Evolutionary conservation across 2,797 vertebrate species (phyloP).

Genomic region (Monodelphis domestica): DNA sequence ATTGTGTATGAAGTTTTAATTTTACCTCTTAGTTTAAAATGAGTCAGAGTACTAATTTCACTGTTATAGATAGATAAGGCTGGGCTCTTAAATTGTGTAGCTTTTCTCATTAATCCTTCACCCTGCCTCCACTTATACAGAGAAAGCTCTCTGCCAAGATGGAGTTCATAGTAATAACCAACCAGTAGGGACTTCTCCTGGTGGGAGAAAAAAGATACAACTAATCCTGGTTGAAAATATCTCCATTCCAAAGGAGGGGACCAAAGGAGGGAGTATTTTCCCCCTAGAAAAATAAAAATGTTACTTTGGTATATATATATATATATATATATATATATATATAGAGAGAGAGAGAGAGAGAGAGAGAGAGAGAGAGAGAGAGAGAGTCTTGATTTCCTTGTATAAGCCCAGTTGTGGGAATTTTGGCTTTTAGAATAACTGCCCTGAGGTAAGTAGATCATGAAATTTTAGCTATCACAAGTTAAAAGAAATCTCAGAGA

Average conservation of each 20-base stretch:
- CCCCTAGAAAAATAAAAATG: background rate
- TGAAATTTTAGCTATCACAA: background rate
- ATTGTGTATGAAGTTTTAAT: background rate
- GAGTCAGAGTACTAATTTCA: background rate
- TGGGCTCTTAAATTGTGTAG: background rate
- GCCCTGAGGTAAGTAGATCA: background rate
- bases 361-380: too few relatives aligned
- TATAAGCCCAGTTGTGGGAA: background rate
- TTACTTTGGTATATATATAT: background rate
- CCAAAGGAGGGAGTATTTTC: background rate
- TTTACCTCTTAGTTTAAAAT: background rate
- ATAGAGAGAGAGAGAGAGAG: too few relatives aligned
- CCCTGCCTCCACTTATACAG: background rate
- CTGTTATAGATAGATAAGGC: background rate
- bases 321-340: too few relatives aligned
- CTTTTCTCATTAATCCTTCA: too few relatives aligned
- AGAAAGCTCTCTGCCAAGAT: background rate
- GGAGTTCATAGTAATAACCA: background rate
- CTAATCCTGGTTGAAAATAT: background rate
- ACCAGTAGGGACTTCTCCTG: background rate
- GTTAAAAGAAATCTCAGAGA: background rate
- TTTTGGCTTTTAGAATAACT: background rate
- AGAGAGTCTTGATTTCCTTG: background rate
- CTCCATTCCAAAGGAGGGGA: background rate
- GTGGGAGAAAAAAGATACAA: background rate